These are phyloP conservation scores for Physeter macrocephalus DNA, from an alignment of 2,113 vertebrate species.

Conservation along the genomic window DNA sequence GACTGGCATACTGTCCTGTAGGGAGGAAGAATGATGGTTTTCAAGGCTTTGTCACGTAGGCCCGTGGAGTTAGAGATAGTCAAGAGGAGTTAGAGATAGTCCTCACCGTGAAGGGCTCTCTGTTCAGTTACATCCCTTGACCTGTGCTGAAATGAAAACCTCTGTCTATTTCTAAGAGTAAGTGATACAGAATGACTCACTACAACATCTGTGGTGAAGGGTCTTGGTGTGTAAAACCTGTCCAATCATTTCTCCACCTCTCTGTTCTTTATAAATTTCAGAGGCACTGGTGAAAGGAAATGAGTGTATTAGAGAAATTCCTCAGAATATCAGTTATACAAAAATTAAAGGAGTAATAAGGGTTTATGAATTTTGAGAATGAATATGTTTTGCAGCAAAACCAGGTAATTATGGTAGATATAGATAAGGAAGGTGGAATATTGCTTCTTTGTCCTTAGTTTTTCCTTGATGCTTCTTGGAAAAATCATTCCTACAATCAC, in stretches of 20 bases:
- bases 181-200: not conserved
- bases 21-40: too few relatives aligned
- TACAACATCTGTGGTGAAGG: not conserved
- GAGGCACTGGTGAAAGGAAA: not conserved
- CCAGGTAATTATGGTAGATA: not conserved
- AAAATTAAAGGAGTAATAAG: not conserved
- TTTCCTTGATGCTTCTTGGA: not conserved
- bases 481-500: not conserved
- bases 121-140: rapidly evolving
- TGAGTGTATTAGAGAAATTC: not conserved
- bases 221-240: not conserved
- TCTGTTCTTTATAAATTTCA: not conserved
- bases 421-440: not conserved
- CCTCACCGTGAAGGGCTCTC: not conserved
- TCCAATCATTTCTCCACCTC: not conserved
- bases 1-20: not conserved
- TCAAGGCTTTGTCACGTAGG: not conserved
- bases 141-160: not conserved
- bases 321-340: not conserved
- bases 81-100: not conserved
- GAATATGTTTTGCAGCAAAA: not conserved
- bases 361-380: not conserved
- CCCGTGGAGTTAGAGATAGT: not conserved
- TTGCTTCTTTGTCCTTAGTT: not conserved
- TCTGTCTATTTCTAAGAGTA: not conserved